Conservation (phyloP, 2,113 vertebrate species). For the Gopherus evgoodei region DNA sequence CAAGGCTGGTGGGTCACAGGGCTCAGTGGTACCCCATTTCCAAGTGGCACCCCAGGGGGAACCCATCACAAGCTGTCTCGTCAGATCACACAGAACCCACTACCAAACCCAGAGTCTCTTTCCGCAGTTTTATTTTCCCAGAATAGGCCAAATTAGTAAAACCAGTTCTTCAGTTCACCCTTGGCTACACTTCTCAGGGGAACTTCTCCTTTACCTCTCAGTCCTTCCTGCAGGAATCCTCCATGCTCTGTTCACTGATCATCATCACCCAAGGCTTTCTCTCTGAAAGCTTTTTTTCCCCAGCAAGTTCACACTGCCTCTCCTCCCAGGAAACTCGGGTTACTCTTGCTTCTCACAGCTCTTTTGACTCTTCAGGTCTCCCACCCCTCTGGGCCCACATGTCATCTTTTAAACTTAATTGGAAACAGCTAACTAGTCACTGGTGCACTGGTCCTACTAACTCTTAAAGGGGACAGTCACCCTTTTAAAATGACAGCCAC, state of each 20-base stretch:
- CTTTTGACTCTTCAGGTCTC: background rate
- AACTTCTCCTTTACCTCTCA: too few relatives aligned
- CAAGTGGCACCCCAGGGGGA: too few relatives aligned
- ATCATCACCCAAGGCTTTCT: too few relatives aligned
- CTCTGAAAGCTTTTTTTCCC: background rate
- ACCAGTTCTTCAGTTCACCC: background rate
- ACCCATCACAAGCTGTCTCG: too few relatives aligned
- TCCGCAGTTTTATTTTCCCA: background rate
- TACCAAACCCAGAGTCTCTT: background rate
- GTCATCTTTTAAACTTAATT: background rate
- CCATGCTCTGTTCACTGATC: too few relatives aligned
- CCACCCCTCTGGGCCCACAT: background rate
- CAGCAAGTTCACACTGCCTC: background rate
- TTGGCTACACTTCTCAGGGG: background rate
- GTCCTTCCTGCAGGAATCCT: too few relatives aligned
- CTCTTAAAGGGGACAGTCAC: background rate
- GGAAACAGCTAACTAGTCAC: background rate
- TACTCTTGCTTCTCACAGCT: background rate
- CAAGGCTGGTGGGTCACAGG: too few relatives aligned
- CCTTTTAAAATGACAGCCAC: background rate
- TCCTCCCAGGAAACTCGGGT: background rate
- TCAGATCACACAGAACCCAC: background rate
- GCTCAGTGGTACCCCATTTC: too few relatives aligned
- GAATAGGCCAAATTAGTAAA: background rate
- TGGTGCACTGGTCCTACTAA: background rate